Base-by-base conservation (phyloP, 1,140 invertebrate species). In the Rhynchophorus ferrugineus region DNA sequence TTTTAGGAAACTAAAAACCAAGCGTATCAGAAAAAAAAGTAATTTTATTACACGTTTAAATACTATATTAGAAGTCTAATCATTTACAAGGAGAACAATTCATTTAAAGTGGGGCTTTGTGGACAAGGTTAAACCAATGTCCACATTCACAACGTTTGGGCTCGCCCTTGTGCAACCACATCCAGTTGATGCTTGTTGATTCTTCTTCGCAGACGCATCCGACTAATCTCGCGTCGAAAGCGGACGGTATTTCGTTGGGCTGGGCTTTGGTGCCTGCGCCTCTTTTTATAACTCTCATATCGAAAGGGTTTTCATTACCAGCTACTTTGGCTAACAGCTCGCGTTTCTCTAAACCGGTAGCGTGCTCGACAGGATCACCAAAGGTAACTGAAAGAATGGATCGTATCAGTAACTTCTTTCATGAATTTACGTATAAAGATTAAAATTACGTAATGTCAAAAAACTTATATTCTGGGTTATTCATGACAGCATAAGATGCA, bases 121-220 rank as follows among this genome's bases (percentile, higher is more conserved):
- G 82, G 33, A 84, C 79, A 56, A 97, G 74, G 75, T 95, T 92
- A 76, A 94, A 98, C 92, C 92, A 99, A 69, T 95, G 80, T 33
- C 95, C 95, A 72, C 95, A 98, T 66, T 87, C 86, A 66, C 95
- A 98, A 55, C 95, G 83, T 62, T 89, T 88, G 29, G 90, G 83
- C 58, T 84, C 79, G 13, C 89, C 93, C 69, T 81, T 79, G 69
- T 95, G 82, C 58, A 98, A 70, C 86, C 91, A 93, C 85, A 97
- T 94, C 88, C 90, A 98, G 64, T 84, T 87, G 57, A 98, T 80
- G 54, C 78, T 74, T 48, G 84, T 82, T 14, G 89, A 78, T 67
- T 98, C 94, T 71, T 94, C 91, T 72, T 97, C 91, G 73, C 95
- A 99, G 68, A 98, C 80, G 73, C 95, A 99, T 45, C 95, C 95